Base-by-base conservation (phyloP, 2,888 invertebrate genomes). In the Geophilus truncorum region DNA sequence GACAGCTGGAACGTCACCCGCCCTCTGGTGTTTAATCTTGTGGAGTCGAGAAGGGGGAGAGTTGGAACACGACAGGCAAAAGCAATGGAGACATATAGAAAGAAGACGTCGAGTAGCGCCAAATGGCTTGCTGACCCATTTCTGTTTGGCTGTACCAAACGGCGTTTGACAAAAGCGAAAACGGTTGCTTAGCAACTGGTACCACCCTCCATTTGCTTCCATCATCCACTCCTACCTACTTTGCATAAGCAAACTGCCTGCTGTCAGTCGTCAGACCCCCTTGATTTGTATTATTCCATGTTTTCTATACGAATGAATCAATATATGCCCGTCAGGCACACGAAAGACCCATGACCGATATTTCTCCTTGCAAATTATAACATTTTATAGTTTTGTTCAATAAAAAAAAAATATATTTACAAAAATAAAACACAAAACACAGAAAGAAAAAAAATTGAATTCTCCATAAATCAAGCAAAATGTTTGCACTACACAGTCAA, bases 211-310 rank as follows among this genome's bases (percentile, higher is more conserved):
- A 62, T 62, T 62, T 62, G 21, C 57, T 23, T 5, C 23, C 57
- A 62, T 62, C 57, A 62, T 62, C 57, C 57, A 62, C 57, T 62
- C 57, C 57, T 18, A 62, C 57, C 57, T 62, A 62, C 21, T 62
- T 62, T 62, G 57, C 57, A 62, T 62, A 62, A 62, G 57, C 10
- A 62, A 62, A 62, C 57, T 62, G 57, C 57, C 57, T 6, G 57
- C 57, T 62, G 57, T 62, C 57, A 62, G 57, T 23, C 57, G 57
- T 62, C 57, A 62, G 57, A 62, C 57, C 57, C 18, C 57, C 57
- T 62, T 62, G 57, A 62, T 62, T 62, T 62, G 57, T 62, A 62
- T 62, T 62, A 62, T 62, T 62, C 57, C 57, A 62, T 62, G 57
- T 62, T 62, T 62, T 62, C 21, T 62, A 62, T 21, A 62, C 21